phyloP scores from a whole-genome alignment of 2,888 invertebrate species.

The Quadroppia sp. region DNA sequence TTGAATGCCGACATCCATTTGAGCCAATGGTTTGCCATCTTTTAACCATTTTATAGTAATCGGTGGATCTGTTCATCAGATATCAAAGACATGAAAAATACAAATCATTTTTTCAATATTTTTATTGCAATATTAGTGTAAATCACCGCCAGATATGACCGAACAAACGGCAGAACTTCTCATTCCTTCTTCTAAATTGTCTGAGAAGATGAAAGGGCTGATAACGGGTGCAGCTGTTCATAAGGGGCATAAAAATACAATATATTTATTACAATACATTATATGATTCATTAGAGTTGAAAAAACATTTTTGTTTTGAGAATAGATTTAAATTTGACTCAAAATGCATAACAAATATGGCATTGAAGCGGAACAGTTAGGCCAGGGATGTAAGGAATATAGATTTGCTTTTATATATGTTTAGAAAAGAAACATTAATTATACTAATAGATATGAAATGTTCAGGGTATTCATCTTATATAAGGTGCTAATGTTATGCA shows the following conservation, averaged over 20 bases:
- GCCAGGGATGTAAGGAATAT: no score
- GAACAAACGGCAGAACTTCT: constrained; percentile 48
- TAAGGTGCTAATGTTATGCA: no score
- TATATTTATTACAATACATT: no score
- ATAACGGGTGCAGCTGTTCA: constrained; percentile 48
- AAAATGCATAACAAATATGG: no score
- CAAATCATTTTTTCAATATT: not conserved
- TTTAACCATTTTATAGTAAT: constrained; percentile 53
- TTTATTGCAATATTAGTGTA: not conserved
- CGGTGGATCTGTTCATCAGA: constrained; percentile 52
- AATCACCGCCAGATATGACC: constrained; percentile 47
- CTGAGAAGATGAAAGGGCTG: constrained; percentile 47
- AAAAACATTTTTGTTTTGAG: no score
- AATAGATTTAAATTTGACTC: no score
- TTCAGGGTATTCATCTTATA: no score
- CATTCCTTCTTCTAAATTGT: constrained; percentile 49
- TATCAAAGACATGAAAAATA: not conserved
- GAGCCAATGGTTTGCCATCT: constrained; percentile 51
- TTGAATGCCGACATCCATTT: constrained; percentile 42
- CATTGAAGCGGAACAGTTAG: no score
- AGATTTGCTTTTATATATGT: no score
- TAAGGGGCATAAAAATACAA: not conserved
- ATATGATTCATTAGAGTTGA: no score
- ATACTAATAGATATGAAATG: no score
- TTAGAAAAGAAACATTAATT: no score